Conservation (phyloP, 2,113 vertebrate genomes). For the Oncorhynchus keta region DNA sequence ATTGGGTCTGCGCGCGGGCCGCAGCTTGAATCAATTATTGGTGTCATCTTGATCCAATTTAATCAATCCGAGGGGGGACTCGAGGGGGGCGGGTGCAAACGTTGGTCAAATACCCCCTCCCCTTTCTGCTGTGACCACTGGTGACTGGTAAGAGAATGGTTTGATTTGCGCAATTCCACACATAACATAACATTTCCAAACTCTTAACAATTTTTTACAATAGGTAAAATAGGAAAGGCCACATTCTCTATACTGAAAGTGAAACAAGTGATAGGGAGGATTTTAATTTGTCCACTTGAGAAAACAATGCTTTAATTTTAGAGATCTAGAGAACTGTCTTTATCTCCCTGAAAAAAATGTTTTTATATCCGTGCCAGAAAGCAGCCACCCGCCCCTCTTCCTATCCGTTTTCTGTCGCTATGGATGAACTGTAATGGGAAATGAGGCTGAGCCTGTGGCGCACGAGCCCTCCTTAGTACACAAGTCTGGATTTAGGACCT, state of each 20-base stretch:
- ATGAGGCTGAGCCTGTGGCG: too few relatives aligned
- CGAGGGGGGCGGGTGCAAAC: conserved; percentile 81
- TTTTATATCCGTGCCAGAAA: too few relatives aligned
- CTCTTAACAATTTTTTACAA: too few relatives aligned
- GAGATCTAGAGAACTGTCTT: too few relatives aligned
- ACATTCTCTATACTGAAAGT: background rate
- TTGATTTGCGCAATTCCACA: background rate
- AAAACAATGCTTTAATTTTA: too few relatives aligned
- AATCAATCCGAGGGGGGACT: conserved; percentile 93
- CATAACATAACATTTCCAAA: background rate
- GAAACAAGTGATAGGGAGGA: background rate
- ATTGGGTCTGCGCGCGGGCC: conserved; percentile 84
- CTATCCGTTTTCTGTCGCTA: too few relatives aligned
- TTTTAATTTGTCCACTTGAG: background rate
- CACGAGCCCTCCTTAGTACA: too few relatives aligned
- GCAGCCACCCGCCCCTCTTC: too few relatives aligned
- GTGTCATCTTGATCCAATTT: conserved; percentile 99
- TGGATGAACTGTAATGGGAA: too few relatives aligned
- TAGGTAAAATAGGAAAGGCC: too few relatives aligned
- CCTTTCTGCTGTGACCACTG: background rate
- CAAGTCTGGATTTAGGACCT: too few relatives aligned
- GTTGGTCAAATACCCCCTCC: conserved; percentile 84
- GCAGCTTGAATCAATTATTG: conserved; percentile 99
- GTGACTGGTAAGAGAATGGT: background rate
- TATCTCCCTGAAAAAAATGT: too few relatives aligned